Base-by-base conservation (phyloP, 1,140 invertebrate genomes). In the Drosophila athabasca region DNA sequence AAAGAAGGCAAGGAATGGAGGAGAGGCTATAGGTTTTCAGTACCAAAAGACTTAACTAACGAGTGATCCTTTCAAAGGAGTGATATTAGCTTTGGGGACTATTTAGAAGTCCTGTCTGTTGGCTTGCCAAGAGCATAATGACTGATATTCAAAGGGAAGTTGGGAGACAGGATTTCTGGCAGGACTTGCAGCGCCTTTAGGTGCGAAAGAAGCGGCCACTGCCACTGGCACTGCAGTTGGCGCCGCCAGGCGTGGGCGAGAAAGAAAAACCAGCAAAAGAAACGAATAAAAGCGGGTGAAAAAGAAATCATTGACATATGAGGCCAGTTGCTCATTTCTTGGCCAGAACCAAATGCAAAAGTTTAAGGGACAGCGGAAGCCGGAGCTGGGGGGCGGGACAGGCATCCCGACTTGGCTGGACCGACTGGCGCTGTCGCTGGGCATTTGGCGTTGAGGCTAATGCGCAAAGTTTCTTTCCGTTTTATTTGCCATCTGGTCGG, bases 281-380 rank as follows among this genome's bases (percentile, higher is more conserved):
- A 69, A 19, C 35, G 31, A 41, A 62, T 41, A n/a, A 57, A 45
- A 29, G n/a, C 4, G 17, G 24, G 15, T 22, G 41, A 19, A 48
- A 54, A 46, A 46, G 73, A 65, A 72, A 87, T 69, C 78, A 81
- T 75, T 88, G 83, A 82, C 83, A 87, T 87, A 82, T 88, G 79
- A 82, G 75, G 62, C 66, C 75, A 82, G 66, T 87, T 72, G 75
- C 71, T 88, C 76, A 88, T 79, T 87, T 78, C 82, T 87, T 71
- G 82, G 67, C 54, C 82, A 67, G 55, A 64, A 68, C 49, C 68
- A 67, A 87, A 85, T 87, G 78, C 78, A 87, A 78, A 81, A 85
- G 81, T 85, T 74, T 52, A 35, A 39, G 35, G 35, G 35, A 39
- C 35, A 39, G 35, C 44, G 51, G 52, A 31, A 48, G 31, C 31